Evolutionary conservation across 1,140 invertebrate genomes (phyloP), one percentile per base, ranked within the genome.

Genomic region (Lepidurus packardi): DNA sequence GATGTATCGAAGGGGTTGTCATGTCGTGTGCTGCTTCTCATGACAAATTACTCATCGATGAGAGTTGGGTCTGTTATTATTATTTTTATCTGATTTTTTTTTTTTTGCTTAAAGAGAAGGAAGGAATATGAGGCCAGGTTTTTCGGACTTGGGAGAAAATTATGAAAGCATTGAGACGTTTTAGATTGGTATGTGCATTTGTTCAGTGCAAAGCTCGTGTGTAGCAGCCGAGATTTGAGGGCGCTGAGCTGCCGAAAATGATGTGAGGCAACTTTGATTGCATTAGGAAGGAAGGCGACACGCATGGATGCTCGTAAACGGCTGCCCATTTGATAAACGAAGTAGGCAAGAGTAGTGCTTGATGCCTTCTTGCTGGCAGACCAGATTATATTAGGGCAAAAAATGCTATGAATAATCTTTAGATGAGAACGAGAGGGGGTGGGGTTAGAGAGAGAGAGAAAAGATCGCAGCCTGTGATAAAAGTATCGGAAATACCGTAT

Each of bases 311-410:
- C 9, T 65, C 53, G 53, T 65, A 65, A 65, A 65, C 53, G 53
- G 53, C 53, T 65, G 53, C 53, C 53, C 53, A 65, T 65, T 65
- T 65, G 53, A 65, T 65, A 65, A 65, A 65, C 53, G 53, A 65
- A 65, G 53, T 65, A 65, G 53, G 53, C 53, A 65, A 65, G 53
- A 65, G n/a, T 21, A 65, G 53, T 65, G 13, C 53, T 65, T 21
- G 16, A n/a, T 21, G 16, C 16, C 53, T 7, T 1, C 53, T 65
- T 65, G n/a, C 53, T 65, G 21, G 53, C 16, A 65, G 53, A 21
- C 21, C 53, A 65, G 53, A 65, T 65, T 65, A 65, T 65, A 21
- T 65, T 65, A n/a, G 53, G n/a, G 53, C 16, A 65, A 65, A 65
- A 65, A 65, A 65, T 65, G 16, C 53, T 21, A 65, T 65, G 53